A percentile compares a stretch with the other conserved stretches of the same genome.
Conservation (phyloP, 2,797 vertebrate genomes). For the Poeciliopsis infans region DNA sequence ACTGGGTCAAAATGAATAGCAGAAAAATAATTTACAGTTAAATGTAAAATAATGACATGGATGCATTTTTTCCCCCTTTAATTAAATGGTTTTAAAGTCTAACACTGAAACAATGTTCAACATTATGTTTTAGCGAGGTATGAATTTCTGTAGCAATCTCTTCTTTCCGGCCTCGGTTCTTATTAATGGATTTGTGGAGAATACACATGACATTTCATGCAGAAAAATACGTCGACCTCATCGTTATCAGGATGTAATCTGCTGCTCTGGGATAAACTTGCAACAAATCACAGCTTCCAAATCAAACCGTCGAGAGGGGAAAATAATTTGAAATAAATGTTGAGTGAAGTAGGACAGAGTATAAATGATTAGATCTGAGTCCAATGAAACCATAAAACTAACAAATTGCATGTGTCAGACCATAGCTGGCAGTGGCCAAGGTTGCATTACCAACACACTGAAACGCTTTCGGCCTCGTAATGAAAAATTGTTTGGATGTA, state of each 20-base stretch:
- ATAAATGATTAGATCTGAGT: conserved; percentile 53
- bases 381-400: conserved; percentile 69
- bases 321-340: conserved; percentile 47
- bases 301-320: conserved; percentile 29
- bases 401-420: conserved; percentile 64
- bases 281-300: conserved; percentile 14
- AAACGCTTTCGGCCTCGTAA: conserved; percentile 41
- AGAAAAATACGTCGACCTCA: no score
- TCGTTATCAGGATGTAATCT: neutral
- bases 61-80: neutral
- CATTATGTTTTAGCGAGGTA: neutral
- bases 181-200: neutral
- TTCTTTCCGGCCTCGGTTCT: neutral
- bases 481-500: conserved; percentile 65
- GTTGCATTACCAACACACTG: conserved; percentile 45
- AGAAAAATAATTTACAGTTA: neutral
- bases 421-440: conserved; percentile 45
- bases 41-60: neutral
- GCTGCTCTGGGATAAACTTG: conserved; percentile 7
- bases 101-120: neutral
- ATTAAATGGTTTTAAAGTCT: neutral
- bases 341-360: conserved; percentile 36
- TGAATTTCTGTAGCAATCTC: neutral
- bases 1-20: neutral
- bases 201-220: neutral